These are phyloP conservation scores for Andrena chrysosceles DNA, from an alignment of 2,888 invertebrate genomes.

Conservation along the genomic window DNA sequence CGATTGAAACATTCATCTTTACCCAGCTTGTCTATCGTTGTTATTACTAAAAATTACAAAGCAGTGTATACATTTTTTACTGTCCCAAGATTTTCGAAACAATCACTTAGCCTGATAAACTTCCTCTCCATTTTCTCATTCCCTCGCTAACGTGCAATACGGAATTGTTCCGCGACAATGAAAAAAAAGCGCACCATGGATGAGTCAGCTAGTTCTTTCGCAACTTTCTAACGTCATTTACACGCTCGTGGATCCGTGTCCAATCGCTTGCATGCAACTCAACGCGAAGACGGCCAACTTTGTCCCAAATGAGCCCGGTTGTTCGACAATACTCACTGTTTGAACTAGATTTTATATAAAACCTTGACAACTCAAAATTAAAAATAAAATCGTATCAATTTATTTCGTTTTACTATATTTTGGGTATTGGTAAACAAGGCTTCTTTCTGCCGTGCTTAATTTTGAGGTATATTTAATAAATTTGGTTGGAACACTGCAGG, in stretches of 20 bases:
- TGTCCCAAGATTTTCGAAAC: background rate
- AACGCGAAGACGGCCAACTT: background rate
- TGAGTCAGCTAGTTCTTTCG: slow-evolving; percentile 73
- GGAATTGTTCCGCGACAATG: slow-evolving; percentile 31
- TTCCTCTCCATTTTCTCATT: slow-evolving; percentile 13
- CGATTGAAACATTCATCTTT: no score
- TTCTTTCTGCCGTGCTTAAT: no score
- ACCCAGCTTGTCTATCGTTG: background rate
- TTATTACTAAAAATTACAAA: background rate
- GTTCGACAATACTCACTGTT: background rate
- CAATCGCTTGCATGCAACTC: slow-evolving; percentile 19
- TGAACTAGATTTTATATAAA: slow-evolving; percentile 2
- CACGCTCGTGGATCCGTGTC: slow-evolving; percentile 48
- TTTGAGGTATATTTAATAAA: background rate
- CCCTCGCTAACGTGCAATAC: background rate
- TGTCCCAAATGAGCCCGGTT: slow-evolving; percentile 12
- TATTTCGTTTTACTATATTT: no score
- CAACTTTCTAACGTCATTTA: slow-evolving; percentile 78
- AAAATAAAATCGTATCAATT: no score
- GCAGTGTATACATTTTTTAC: background rate
- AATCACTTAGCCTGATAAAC: background rate
- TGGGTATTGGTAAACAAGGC: no score
- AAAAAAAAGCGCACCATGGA: slow-evolving; percentile 57
- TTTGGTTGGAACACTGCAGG: background rate
- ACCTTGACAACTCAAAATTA: no score